phyloP scores from a whole-genome alignment of 2,888 invertebrate species.

The Agrotis segetum region DNA sequence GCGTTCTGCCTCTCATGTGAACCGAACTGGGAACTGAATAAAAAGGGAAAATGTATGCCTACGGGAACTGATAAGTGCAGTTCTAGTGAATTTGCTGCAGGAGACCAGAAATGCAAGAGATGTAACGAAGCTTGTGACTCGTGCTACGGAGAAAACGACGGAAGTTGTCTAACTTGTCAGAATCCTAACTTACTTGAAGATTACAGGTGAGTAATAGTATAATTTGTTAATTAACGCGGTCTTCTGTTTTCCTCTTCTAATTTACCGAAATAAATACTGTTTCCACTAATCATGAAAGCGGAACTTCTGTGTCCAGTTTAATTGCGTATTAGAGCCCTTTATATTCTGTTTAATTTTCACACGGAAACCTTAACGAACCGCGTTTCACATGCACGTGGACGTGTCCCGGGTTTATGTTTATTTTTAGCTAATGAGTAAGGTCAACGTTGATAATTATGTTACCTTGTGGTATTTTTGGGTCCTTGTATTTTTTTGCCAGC shows the following conservation, averaged over 20 bases:
- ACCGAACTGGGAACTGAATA: constrained; percentile 94
- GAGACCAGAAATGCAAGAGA: constrained; percentile 92
- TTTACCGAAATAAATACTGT: constrained; percentile 24
- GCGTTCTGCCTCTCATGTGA: constrained; percentile 94
- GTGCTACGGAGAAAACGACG: constrained; percentile 95
- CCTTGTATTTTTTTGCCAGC: constrained; percentile 23
- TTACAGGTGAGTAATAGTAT: constrained; percentile 76
- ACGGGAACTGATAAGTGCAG: constrained; percentile 93
- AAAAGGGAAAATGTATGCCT: constrained; percentile 94
- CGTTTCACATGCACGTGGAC: constrained; percentile 60
- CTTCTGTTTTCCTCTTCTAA: constrained; percentile 6
- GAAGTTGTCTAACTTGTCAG: constrained; percentile 94
- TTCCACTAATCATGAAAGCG: constrained; percentile 34
- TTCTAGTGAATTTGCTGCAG: constrained; percentile 91
- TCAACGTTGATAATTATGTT: constrained; percentile 54
- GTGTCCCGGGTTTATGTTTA: constrained; percentile 62
- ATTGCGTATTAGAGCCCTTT: constrained; percentile 50
- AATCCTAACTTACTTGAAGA: constrained; percentile 94
- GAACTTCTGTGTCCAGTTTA: constrained; percentile 26
- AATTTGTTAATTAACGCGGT: background rate
- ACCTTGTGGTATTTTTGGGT: constrained; percentile 35
- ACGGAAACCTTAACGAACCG: constrained; percentile 67
- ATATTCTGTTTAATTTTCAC: constrained; percentile 66
- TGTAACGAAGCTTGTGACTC: constrained; percentile 95
- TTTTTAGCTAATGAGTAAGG: constrained; percentile 60